phyloP scores from a whole-genome alignment of 2,797 vertebrate genomes.

The Iguana delicatissima region DNA sequence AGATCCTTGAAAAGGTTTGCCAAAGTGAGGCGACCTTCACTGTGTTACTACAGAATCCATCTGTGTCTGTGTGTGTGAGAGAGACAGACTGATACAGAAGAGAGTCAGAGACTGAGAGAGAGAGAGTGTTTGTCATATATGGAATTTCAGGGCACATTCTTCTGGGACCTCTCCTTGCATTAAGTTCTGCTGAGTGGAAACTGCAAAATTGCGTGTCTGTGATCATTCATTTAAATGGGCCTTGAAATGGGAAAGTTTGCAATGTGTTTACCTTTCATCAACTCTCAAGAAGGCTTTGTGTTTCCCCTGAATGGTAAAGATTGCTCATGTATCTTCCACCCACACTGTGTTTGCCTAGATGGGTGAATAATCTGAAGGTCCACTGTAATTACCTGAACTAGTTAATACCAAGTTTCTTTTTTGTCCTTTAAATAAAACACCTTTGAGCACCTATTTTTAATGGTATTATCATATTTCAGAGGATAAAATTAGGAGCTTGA shows the following conservation, averaged over 20 bases:
- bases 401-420: background rate
- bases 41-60: background rate
- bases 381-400: constrained; percentile 18
- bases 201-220: background rate
- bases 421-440: constrained; percentile 42
- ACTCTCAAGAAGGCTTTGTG: background rate
- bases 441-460: constrained; percentile 18
- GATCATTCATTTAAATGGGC: background rate
- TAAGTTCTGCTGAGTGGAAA: background rate
- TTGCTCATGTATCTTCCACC: background rate
- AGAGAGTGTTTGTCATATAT: background rate
- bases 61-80: background rate
- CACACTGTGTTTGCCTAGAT: background rate
- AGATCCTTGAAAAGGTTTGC: constrained; percentile 29
- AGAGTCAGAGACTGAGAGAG: no score
- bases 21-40: background rate
- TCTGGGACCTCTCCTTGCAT: background rate
- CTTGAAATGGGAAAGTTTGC: background rate
- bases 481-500: background rate
- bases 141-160: background rate
- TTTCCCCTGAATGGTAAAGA: background rate
- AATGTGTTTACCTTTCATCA: constrained; percentile 6
- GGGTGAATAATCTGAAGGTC: background rate
- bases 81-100: no score
- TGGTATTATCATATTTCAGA: background rate